Conservation (phyloP, 2,113 vertebrate species). For the Dinomys branickii region DNA sequence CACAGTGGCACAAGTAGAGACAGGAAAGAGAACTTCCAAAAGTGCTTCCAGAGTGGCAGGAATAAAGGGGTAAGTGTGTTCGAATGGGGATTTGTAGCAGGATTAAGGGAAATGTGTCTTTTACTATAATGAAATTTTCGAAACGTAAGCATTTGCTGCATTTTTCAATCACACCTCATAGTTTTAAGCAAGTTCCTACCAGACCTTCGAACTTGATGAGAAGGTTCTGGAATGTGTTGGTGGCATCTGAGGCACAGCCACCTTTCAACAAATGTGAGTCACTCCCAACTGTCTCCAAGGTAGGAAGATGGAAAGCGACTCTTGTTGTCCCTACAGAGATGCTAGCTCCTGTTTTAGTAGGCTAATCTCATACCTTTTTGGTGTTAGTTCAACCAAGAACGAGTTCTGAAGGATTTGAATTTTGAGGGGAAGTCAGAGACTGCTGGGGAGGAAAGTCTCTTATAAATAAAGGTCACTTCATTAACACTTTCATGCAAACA, state of each 20-base stretch:
- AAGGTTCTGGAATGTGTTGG: background rate
- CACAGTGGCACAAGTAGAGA: background rate
- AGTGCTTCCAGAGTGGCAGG: background rate
- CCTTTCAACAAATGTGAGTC: background rate
- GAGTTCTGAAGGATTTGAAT: background rate
- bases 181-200: background rate
- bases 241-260: fast-evolving
- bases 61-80: background rate
- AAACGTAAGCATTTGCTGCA: background rate
- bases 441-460: background rate
- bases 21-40: background rate
- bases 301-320: background rate
- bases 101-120: background rate
- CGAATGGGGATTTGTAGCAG: background rate
- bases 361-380: background rate
- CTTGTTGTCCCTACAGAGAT: background rate
- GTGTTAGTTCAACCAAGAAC: background rate
- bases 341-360: background rate
- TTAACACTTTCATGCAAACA: conserved; percentile 19
- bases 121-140: background rate
- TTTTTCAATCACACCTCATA: background rate
- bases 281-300: background rate
- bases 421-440: background rate
- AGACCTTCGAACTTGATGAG: background rate
- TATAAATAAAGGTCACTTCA: conserved; percentile 31